Percentiles rank a stretch among this genome's conserved stretches.
Evolutionary conservation across 2,113 vertebrate genomes (phyloP).

Genomic region (Caretta caretta): DNA sequence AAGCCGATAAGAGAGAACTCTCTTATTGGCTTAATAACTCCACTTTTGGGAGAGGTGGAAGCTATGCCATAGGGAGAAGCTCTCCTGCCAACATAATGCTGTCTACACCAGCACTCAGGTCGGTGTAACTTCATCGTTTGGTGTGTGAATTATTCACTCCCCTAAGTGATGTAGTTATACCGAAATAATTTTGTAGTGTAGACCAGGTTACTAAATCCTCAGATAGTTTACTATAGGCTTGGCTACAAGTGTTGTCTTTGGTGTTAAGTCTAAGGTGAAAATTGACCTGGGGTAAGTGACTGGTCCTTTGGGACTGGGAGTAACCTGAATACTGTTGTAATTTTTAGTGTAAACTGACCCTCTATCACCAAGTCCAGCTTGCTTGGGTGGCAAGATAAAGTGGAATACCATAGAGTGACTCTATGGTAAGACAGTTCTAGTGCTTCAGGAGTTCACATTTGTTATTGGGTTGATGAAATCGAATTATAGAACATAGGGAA

Average conservation of each 20-base stretch:
- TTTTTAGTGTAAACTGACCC: not conserved
- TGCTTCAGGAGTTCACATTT: not conserved
- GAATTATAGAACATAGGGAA: not conserved
- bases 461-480: not conserved
- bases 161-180: not conserved
- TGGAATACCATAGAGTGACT: not conserved
- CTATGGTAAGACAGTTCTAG: not conserved
- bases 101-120: not conserved
- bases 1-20: not conserved
- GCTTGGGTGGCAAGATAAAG: not conserved
- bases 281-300: not conserved
- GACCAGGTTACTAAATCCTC: not conserved
- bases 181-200: not conserved
- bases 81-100: not conserved
- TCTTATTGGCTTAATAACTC: not conserved
- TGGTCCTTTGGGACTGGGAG: not conserved
- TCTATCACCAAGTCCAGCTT: not conserved
- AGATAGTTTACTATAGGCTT: not conserved
- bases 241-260: not conserved
- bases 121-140: not conserved
- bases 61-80: not conserved
- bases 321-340: not conserved
- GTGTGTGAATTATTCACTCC: not conserved
- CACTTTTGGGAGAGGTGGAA: not conserved
- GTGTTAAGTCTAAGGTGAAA: not conserved